Evolutionary conservation across 2,797 vertebrate species (phyloP), one percentile per base, ranked within the genome.

Genomic region (Ceryle rudis): DNA sequence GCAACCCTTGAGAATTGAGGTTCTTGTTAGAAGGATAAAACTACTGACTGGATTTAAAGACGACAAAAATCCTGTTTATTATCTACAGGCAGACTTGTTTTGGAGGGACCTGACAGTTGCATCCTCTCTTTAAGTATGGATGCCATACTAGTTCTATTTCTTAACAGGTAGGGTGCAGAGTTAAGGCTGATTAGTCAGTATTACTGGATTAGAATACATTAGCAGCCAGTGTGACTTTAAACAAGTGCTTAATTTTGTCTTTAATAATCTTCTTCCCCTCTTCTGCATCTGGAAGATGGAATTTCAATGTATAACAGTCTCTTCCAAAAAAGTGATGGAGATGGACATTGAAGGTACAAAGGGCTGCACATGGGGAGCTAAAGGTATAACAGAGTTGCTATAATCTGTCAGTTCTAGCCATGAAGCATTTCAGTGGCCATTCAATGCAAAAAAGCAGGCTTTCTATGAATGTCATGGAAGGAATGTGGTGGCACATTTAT

Each of bases 11-110:
- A 54, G 35, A 70, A 62, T 46, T 93, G n/a, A 80, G 66, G 35
- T 83, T 94, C 58, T 86, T 86, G 73, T 90, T 90, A 64, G 31
- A 88, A 64, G 51, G 35, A 37, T 75, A 28, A 91, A 84, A 44
- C n/a, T 80, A 33, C 67, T 73, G 61, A 73, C 37, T 91, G 55
- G 54, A 64, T 89, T 66, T 89, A 61, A 80, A 94, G 80, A 86
- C 10, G 54, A 89, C 18, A 7, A 74, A 96, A 86, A 67, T 81
- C 51, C 90, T 74, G n/a, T 42, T 94, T 90, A 5, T 92, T 80
- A 28, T 64, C 47, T 90, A 52, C 79, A 93, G 88, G 71, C 97
- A 87, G 55, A 62, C 39, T 65, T 81, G 44, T 5, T 93, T 66
- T 87, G 81, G 82, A 78, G 44, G 11, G 19, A 67, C 25, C 12